A percentile compares a stretch with the other conserved stretches of the same genome.
phyloP scores from a whole-genome alignment of 1,140 invertebrate species.

The Subanguina moxae region DNA sequence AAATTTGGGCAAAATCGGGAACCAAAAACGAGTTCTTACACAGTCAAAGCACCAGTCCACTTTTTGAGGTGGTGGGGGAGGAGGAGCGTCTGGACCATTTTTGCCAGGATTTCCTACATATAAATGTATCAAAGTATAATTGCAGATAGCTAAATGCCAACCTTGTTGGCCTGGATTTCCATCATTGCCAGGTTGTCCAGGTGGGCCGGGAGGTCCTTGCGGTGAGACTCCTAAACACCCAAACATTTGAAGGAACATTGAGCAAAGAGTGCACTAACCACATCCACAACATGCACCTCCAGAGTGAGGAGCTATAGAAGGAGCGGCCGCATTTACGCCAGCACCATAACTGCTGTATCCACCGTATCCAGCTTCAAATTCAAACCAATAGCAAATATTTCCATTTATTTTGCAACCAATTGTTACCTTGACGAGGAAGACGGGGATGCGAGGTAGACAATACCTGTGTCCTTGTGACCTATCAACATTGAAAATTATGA shows the following conservation, averaged over 20 bases:
- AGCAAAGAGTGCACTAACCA: background rate
- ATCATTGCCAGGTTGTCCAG: constrained; percentile 25
- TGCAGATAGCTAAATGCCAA: no score
- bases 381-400: no score
- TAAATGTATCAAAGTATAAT: no score
- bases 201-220: constrained; percentile 15
- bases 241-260: no score
- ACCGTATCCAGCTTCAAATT: background rate
- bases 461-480: background rate
- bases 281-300: constrained; percentile 8
- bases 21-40: background rate
- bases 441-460: constrained; percentile 11
- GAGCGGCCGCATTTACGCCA: background rate
- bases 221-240: constrained; percentile 4
- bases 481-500: no score
- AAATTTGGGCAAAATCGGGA: background rate
- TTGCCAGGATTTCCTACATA: background rate
- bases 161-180: constrained; percentile 3
- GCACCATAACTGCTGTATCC: constrained; percentile 14
- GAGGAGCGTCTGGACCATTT: constrained; percentile 9
- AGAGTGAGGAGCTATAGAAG: background rate
- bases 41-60: constrained; percentile 13
- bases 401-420: no score
- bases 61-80: background rate
- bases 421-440: constrained; percentile 12